Evolutionary conservation across 2,888 invertebrate genomes (phyloP).

Genomic region (Phytoseiulus persimilis): DNA sequence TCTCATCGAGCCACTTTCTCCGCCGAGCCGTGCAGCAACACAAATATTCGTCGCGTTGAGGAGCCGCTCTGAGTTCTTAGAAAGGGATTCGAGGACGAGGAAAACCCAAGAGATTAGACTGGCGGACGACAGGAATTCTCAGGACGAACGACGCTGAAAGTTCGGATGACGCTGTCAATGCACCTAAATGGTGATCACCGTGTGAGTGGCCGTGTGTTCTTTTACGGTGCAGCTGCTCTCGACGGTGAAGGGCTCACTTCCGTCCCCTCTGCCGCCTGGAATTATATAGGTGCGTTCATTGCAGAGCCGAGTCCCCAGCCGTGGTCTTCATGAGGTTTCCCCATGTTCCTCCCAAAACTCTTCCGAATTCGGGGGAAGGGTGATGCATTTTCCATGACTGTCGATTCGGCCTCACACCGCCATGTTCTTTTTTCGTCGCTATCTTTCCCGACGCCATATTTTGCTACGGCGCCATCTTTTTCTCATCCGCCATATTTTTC

Average conservation of each 20-base stretch:
- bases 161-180: not conserved
- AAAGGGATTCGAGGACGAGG: not conserved
- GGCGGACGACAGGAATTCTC: not conserved
- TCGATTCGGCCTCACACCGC: too few relatives aligned
- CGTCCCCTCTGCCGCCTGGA: not conserved
- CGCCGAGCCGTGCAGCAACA: too few relatives aligned
- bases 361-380: not conserved
- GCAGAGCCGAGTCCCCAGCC: not conserved
- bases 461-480: too few relatives aligned
- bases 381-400: not conserved
- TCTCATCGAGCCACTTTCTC: too few relatives aligned
- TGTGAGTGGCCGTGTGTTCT: not conserved
- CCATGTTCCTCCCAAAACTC: not conserved
- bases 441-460: too few relatives aligned
- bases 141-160: not conserved
- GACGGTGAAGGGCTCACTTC: not conserved
- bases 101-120: not conserved
- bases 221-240: not conserved
- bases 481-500: too few relatives aligned
- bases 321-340: not conserved
- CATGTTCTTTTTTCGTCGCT: too few relatives aligned
- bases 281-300: not conserved
- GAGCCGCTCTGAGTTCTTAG: not conserved
- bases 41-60: too few relatives aligned
- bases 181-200: not conserved